Conservation (phyloP, 2,888 invertebrate genomes). For the Andrena hattorfiana region DNA sequence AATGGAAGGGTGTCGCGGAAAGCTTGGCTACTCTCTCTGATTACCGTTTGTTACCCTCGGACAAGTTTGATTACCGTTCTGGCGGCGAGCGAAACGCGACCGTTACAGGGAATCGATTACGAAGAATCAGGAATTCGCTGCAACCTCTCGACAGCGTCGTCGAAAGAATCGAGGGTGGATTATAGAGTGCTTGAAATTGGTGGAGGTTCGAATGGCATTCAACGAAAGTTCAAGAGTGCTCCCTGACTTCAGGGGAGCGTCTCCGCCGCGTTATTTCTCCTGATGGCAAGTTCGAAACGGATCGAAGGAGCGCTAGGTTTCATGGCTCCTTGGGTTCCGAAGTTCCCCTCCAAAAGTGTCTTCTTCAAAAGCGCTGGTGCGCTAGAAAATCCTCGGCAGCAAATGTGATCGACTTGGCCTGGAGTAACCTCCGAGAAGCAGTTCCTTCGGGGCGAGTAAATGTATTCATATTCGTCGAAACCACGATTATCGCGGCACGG, state of each 20-base stretch:
- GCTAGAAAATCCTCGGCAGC: neutral
- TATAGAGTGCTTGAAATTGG: neutral
- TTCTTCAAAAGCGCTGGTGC: neutral
- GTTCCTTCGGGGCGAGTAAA: conserved; percentile 44
- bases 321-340: neutral
- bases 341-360: neutral
- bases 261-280: neutral
- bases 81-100: conserved; percentile 20
- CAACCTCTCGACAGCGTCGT: neutral
- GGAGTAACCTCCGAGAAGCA: conserved; percentile 9
- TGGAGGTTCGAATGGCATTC: neutral
- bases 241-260: neutral
- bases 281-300: neutral
- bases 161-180: neutral
- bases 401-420: conserved; percentile 1
- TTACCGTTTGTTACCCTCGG: neutral
- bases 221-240: neutral
- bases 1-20: conserved; percentile 13
- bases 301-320: neutral
- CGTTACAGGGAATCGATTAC: conserved; percentile 29
- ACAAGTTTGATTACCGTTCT: conserved; percentile 32
- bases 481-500: conserved; percentile 62
- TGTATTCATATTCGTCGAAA: conserved; percentile 72
- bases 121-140: conserved; percentile 1
- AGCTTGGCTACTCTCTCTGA: conserved; percentile 24